Percentiles rank a stretch among this genome's conserved stretches.
Evolutionary conservation across 2,113 vertebrate species (phyloP).

Genomic region (Equus quagga): DNA sequence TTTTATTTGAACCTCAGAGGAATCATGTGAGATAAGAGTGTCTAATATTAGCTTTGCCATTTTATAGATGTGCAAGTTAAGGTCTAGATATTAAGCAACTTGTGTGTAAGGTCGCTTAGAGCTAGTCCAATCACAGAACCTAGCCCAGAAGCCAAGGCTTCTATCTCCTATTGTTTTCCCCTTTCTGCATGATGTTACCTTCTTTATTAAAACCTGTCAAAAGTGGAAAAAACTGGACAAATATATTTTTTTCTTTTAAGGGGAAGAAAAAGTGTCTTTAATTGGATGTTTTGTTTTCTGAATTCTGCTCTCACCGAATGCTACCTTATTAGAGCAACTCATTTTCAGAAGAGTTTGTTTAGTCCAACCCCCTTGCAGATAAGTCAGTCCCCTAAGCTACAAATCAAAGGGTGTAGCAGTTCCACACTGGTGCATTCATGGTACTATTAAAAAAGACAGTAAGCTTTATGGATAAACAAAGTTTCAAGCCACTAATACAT

Average conservation of each 20-base stretch:
- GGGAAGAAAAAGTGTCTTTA: neutral
- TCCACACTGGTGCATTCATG: constrained; percentile 42
- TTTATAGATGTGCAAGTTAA: constrained; percentile 25
- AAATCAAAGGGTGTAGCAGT: neutral
- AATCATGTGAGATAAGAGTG: neutral
- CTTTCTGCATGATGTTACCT: neutral
- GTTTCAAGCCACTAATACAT: constrained; percentile 60
- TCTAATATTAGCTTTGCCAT: neutral
- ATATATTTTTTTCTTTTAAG: neutral
- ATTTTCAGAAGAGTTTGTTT: constrained; percentile 33
- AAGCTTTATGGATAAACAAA: constrained; percentile 70
- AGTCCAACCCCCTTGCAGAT: neutral
- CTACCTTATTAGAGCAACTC: constrained; percentile 10
- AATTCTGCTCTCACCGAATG: constrained; percentile 22
- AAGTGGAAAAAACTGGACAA: neutral
- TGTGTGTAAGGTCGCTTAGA: neutral
- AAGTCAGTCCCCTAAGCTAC: neutral
- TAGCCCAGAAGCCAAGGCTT: neutral
- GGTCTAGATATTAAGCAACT: neutral
- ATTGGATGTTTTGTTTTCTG: neutral
- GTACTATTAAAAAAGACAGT: neutral
- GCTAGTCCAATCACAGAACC: neutral
- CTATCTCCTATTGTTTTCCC: neutral
- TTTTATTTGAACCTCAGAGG: constrained; percentile 9
- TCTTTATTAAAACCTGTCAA: neutral